phyloP scores from a whole-genome alignment of 2,888 invertebrate species.

The Creontiades dilutus region DNA sequence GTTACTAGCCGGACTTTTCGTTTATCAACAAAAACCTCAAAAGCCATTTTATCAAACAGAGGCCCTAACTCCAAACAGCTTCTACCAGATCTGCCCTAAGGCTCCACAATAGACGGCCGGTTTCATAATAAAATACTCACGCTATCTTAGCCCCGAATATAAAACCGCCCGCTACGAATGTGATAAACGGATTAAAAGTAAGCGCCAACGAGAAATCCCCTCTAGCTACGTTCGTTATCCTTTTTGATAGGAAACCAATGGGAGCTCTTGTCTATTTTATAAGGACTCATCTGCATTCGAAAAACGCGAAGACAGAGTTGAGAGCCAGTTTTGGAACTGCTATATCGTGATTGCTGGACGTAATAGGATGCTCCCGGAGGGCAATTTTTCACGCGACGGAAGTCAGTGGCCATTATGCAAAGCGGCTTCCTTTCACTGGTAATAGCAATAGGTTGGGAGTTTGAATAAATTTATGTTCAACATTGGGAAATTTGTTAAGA shows the following conservation, averaged over 20 bases:
- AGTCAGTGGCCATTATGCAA: slow-evolving; percentile 19
- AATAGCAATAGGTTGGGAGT: background rate
- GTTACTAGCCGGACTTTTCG: too few species aligned
- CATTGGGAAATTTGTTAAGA: background rate
- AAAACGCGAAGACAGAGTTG: background rate
- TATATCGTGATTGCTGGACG: slow-evolving; percentile 6
- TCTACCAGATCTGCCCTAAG: background rate
- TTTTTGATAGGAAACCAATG: slow-evolving; percentile 11
- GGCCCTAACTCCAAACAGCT: slow-evolving; percentile 3
- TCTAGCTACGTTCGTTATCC: slow-evolving; percentile 9
- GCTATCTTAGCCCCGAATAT: background rate
- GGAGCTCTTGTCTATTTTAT: slow-evolving; percentile 19
- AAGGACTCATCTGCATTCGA: slow-evolving; percentile 20
- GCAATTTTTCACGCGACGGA: slow-evolving; percentile 20
- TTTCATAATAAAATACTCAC: slow-evolving; percentile 3
- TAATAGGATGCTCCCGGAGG: slow-evolving; percentile 13
- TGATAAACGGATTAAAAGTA: slow-evolving; percentile 12
- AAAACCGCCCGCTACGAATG: slow-evolving; percentile 19
- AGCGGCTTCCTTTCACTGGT: background rate
- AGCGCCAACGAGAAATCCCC: slow-evolving; percentile 3
- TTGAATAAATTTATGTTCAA: slow-evolving; percentile 11
- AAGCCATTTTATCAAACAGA: background rate
- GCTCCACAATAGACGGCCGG: background rate
- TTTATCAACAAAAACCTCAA: too few species aligned
- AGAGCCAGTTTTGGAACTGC: slow-evolving; percentile 12